A percentile compares a stretch with the other conserved stretches of the same genome.
These are phyloP conservation scores for Odontamblyopus lacepedii DNA, from an alignment of 2,797 vertebrate genomes.

Conservation along the genomic window DNA sequence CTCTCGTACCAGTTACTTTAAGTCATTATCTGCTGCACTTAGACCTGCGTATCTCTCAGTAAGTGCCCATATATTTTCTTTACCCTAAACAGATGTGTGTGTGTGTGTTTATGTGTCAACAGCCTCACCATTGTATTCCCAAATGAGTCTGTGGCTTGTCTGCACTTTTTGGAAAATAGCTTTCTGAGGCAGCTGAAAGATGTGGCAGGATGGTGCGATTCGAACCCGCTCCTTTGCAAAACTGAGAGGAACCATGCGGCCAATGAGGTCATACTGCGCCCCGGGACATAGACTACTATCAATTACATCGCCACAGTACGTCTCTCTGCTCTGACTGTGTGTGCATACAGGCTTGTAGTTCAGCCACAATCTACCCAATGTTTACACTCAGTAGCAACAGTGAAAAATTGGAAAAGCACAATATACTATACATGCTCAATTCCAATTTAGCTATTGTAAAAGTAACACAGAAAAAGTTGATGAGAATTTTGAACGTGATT, in stretches of 20 bases:
- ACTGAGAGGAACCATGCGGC: conserved; percentile 59
- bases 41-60: conserved; percentile 33
- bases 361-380: conserved; percentile 1
- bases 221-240: conserved; percentile 61
- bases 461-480: no score
- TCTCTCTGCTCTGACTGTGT: conserved; percentile 1
- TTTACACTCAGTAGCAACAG: conserved; percentile 4
- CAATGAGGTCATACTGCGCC: conserved; percentile 62
- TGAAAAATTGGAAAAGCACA: not conserved
- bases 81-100: conserved; percentile 39
- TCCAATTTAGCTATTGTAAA: no score
- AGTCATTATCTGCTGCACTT: conserved; percentile 59
- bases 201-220: conserved; percentile 33
- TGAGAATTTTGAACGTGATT: no score
- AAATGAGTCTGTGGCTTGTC: conserved; percentile 68
- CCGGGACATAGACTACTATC: conserved; percentile 61
- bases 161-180: conserved; percentile 45
- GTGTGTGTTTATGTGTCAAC: conserved; percentile 64
- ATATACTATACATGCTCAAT: no score
- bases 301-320: conserved; percentile 41
- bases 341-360: conserved; percentile 7
- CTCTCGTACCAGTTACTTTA: conserved; percentile 61
- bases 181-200: conserved; percentile 60
- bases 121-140: conserved; percentile 50
- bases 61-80: conserved; percentile 21